Conservation (phyloP, 2,888 invertebrate species). For the Rapana venosa region DNA sequence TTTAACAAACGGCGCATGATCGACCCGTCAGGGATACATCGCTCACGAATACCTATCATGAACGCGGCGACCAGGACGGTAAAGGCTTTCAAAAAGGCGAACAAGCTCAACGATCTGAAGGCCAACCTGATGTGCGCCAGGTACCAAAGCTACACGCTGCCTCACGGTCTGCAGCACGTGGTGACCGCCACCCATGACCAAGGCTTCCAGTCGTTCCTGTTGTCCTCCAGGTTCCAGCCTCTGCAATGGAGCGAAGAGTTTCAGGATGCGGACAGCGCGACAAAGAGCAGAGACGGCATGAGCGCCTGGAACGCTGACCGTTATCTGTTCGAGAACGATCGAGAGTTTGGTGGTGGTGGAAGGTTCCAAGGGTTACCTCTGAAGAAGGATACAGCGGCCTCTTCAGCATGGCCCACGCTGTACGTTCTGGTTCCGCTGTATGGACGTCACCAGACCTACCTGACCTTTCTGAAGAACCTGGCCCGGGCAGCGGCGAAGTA, state of each 20-base stretch:
- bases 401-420: neutral
- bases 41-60: neutral
- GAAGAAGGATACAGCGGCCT: no score
- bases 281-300: no score
- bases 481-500: neutral
- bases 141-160: constrained; percentile 14
- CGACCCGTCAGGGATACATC: neutral
- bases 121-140: neutral
- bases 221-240: neutral
- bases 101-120: neutral
- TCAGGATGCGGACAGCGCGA: no score
- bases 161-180: constrained; percentile 23
- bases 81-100: neutral
- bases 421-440: constrained; percentile 24
- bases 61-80: neutral
- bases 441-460: constrained; percentile 29
- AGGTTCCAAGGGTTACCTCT: no score
- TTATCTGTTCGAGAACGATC: no score
- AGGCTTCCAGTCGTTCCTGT: constrained; percentile 9
- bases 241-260: constrained; percentile 29
- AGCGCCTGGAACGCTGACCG: no score
- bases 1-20: neutral
- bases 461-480: neutral
- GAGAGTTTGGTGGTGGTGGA: no score
- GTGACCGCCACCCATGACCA: neutral